Evolutionary conservation across 2,113 vertebrate species (phyloP).

Genomic region (Pelvicachromis taeniatus): DNA sequence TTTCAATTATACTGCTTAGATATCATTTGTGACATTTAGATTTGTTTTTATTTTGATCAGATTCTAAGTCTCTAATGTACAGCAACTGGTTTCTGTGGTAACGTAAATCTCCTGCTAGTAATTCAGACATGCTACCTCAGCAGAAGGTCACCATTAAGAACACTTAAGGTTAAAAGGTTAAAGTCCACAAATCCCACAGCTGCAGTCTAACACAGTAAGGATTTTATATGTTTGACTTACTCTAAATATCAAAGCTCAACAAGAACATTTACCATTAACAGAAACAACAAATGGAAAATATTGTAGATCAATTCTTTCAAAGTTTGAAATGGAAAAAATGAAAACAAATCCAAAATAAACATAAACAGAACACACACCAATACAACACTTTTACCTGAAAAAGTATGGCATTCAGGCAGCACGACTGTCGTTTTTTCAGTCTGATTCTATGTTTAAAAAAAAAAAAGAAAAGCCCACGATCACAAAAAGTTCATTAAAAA

Average conservation of each 20-base stretch:
- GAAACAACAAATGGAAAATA: not conserved
- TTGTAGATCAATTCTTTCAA: not conserved
- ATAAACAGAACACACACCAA: not conserved
- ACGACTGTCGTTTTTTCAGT: not conserved
- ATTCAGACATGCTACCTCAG: not conserved
- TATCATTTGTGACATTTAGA: not conserved
- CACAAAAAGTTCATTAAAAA: not conserved
- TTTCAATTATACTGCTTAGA: not conserved
- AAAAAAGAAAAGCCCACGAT: not conserved
- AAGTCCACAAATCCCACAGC: not conserved
- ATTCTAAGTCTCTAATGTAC: not conserved
- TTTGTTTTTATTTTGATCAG: not conserved
- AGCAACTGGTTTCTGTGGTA: not conserved
- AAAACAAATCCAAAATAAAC: not conserved
- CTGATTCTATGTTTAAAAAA: not conserved
- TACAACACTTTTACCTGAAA: not conserved
- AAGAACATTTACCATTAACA: not conserved
- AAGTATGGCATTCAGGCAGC: not conserved
- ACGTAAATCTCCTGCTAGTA: not conserved
- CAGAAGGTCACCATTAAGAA: not conserved
- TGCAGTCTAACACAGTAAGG: not conserved
- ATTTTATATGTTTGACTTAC: not conserved
- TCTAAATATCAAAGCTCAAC: not conserved
- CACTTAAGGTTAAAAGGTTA: not conserved
- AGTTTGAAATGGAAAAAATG: not conserved